Base-by-base conservation (phyloP, 2,888 invertebrate genomes). In the Eupithecia dodoneata region DNA sequence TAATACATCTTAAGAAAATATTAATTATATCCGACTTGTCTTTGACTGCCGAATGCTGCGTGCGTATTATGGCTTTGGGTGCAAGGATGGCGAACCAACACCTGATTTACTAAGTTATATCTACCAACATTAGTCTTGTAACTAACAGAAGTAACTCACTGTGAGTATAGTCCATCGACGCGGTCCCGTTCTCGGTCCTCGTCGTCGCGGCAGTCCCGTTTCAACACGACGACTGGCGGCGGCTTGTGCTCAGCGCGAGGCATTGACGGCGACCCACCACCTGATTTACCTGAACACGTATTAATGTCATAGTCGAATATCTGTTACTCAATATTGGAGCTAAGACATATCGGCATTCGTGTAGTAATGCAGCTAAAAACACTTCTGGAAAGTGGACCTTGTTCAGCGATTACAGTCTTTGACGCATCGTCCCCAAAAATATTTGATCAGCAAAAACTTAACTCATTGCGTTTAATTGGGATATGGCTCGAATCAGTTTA, bases 221-320 rank as follows among this genome's bases (percentile, higher is more conserved):
- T 99, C 86, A 99, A 97, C 79, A 99, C 98, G 67, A 99, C 98
- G 44, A 98, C 98, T 52, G 98, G 98, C 78, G 98, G 98, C 77
- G 98, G 97, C 88, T 98, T 98, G 91, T 98, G 98, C 76, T 97
- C 96, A 70, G 97, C 92, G 44, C 97, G 96, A 76, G 97, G 96
- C 81, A 96, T 91, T 55, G 96, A 96, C 67, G 96, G 96, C 7
- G 96, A 96, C 1, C 95, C 93, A 70, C 95, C 93, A 2, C 96
- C 95, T 79, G 95, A 93, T 92, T 95, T 95, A 81, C 95, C 95
- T 95, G 80, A 5, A 78, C 70, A 81, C 76, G 75, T 66, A 65
- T 77, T 77, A 75, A 63, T 45, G 42, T 75, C 67, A 72, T 67
- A 70, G 72, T 77, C 74, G 49, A 69, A 77, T 42, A 41, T 65